Base-by-base conservation (phyloP, 2,113 vertebrate genomes). In the Orthonyx spaldingii region DNA sequence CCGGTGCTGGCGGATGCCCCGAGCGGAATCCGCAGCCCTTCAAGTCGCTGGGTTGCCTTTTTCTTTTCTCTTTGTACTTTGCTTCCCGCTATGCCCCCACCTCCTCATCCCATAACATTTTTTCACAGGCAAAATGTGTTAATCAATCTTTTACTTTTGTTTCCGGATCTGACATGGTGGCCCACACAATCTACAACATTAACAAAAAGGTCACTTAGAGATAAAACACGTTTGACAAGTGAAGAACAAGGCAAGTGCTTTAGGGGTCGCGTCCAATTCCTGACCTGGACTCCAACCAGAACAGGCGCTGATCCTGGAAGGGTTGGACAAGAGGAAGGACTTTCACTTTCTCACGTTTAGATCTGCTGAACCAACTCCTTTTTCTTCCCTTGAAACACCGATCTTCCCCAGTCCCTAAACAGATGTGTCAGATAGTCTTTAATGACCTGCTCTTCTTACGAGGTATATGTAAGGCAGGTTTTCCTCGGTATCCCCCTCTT, bases 151-250 rank as follows among this genome's bases (percentile, higher is more conserved):
- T 96, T 96, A 93, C 96, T 96, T 97, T 97, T 96, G 96, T 97
- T 97, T 94, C 95, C 93, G 96, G 97, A 93, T 95, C 97, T 97
- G 97, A 97, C 97, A 97, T 97, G 93, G 97, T 96, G 97, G 97
- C 97, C 97, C 97, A 95, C 97, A 96, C 95, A 97, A 96, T 96
- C 96, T 95, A 92, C 95, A 96, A 97, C 95, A 96, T 96, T 97
- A 96, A 97, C 97, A 94, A 95, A 98, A 98, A 98, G 97, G 97
- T 97, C 97, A 98, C 93, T 96, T 95, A 93, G 96, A 97, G 96
- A 98, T 97, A 96, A 97, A 97, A 97, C 96, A 98, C 95, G 91
- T 97, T 95, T 97, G 97, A 98, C 97, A 97, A 97, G 96, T 92
- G 96, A 97, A 96, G 97, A 95, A 97, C 96, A 94, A 96, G 97